phyloP scores from a whole-genome alignment of 2,797 vertebrate species.

The Fratercula arctica region DNA sequence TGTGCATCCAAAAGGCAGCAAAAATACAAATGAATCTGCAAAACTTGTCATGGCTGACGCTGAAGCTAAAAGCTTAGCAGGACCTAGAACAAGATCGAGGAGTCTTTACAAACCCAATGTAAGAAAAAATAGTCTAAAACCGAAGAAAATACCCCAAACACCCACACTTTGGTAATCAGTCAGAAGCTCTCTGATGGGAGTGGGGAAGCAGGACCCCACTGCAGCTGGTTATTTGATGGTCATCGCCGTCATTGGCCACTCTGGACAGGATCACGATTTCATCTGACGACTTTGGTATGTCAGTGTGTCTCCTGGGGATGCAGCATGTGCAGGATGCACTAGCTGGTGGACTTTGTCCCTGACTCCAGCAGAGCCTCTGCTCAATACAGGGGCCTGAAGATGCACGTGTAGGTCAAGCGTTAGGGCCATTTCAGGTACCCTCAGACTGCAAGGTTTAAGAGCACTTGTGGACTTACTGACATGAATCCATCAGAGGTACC shows the following conservation, averaged over 20 bases:
- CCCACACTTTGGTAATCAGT: not conserved
- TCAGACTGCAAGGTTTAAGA: not conserved
- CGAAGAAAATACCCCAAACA: not conserved
- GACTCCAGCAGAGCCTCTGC: not conserved
- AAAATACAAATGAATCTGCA: not conserved
- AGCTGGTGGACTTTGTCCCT: not conserved
- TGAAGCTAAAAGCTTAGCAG: not conserved
- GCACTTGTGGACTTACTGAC: not conserved
- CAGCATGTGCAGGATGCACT: not conserved
- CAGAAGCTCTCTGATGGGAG: not conserved
- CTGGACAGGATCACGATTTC: not conserved
- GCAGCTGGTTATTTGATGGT: not conserved
- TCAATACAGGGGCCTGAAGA: not conserved
- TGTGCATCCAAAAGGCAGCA: not conserved
- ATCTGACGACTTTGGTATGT: not conserved
- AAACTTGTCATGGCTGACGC: not conserved
- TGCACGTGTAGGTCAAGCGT: not conserved
- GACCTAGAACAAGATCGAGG: not conserved
- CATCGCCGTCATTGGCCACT: rapidly evolving
- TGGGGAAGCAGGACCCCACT: not conserved
- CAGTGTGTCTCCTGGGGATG: not conserved
- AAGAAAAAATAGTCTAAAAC: not conserved
- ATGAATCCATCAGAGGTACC: not conserved
- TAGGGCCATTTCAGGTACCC: not conserved
- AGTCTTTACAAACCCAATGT: not conserved